Conservation (phyloP, 2,797 vertebrate genomes). For the Zonotrichia albicollis region DNA sequence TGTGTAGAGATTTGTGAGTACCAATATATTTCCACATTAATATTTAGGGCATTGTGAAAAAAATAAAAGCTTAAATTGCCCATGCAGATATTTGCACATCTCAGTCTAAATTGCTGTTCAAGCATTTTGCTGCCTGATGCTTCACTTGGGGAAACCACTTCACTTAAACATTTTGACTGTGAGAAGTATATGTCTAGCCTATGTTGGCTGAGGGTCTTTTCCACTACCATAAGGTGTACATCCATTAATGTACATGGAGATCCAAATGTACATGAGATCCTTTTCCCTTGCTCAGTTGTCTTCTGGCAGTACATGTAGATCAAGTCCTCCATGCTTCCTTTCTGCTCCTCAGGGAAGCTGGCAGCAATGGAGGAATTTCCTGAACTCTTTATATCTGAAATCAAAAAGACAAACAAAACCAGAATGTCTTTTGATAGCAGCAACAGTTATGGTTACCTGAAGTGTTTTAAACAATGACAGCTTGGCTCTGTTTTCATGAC, state of each 20-base stretch:
- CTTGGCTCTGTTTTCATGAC: background rate
- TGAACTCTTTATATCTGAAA: conserved; percentile 57
- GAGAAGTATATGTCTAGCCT: background rate
- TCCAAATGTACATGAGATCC: background rate
- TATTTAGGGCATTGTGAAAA: background rate
- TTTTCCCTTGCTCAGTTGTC: conserved; percentile 49
- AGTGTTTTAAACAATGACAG: background rate
- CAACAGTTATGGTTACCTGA: background rate
- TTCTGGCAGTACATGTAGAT: conserved; percentile 37
- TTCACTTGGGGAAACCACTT: background rate
- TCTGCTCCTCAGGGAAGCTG: conserved; percentile 44
- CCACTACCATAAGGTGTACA: conserved; percentile 63
- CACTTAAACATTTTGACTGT: background rate
- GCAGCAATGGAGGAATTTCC: background rate
- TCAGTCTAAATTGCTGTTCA: background rate
- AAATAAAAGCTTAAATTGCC: background rate
- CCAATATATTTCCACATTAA: background rate
- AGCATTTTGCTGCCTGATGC: background rate
- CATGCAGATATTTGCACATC: background rate
- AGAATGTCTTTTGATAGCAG: background rate
- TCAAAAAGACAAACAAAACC: background rate
- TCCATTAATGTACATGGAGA: conserved; percentile 47
- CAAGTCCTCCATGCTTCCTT: conserved; percentile 25
- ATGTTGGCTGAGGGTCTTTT: conserved; percentile 67
- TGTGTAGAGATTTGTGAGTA: background rate